These are phyloP conservation scores for Apostichopus japonicus DNA, from an alignment of 35 echinoderm and acorn worm genomes.

Conservation along the genomic window DNA sequence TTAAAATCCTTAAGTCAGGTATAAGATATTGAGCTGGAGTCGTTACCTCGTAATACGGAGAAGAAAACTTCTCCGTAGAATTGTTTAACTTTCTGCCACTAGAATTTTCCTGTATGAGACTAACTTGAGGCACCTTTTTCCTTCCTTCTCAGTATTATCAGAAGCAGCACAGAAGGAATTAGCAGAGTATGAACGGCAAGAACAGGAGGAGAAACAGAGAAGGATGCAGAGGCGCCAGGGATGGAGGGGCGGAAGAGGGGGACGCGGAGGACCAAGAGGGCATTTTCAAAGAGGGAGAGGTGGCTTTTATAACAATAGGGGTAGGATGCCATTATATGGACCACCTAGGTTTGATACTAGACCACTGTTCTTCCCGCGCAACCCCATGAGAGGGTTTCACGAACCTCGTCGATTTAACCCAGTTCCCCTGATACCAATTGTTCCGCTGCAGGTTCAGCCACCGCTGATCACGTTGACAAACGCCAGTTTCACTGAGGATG, in stretches of 20 bases:
- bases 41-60: too few relatives aligned
- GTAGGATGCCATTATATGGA: slow-evolving; percentile 17
- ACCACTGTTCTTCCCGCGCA: background rate
- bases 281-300: background rate
- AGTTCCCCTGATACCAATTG: background rate
- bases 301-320: background rate
- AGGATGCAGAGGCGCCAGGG: slow-evolving; percentile 19
- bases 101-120: too few relatives aligned
- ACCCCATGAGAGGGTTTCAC: slow-evolving; percentile 5
- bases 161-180: slow-evolving; percentile 11
- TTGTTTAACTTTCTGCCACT: too few relatives aligned
- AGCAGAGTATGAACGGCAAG: slow-evolving; percentile 33
- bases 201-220: slow-evolving; percentile 24
- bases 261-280: slow-evolving; percentile 1
- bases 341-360: background rate
- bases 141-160: slow-evolving; percentile 10
- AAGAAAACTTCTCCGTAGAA: too few relatives aligned
- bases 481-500: slow-evolving; percentile 42
- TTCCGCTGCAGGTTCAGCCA: background rate
- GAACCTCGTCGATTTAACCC: background rate
- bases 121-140: too few relatives aligned
- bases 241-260: slow-evolving; percentile 44
- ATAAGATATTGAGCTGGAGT: too few relatives aligned
- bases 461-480: slow-evolving; percentile 54
- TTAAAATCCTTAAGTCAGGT: too few relatives aligned